These are phyloP conservation scores for Cryptosula pallasiana DNA, from an alignment of 2,888 invertebrate species.

Conservation along the genomic window DNA sequence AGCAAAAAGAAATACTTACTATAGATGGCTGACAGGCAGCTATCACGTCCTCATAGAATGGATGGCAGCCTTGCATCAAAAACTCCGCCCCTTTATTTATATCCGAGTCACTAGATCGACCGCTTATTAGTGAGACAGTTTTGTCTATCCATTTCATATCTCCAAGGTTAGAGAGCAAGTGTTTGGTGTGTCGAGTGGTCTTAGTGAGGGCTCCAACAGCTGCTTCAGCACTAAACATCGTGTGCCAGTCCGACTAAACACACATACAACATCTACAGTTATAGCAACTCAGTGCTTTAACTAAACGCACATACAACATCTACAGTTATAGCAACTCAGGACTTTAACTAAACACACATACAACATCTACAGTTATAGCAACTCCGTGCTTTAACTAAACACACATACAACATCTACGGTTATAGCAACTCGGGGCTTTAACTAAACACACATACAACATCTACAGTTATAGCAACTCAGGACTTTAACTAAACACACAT, in stretches of 20 bases:
- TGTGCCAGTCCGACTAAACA: conserved; percentile 7
- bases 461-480: no score
- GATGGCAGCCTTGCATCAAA: conserved; percentile 45
- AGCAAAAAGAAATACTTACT: no score
- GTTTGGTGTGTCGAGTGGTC: conserved; percentile 17
- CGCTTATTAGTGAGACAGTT: conserved; percentile 23
- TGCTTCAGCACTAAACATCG: background rate
- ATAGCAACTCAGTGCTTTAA: no score
- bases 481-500: no score
- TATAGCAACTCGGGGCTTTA: no score
- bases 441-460: no score
- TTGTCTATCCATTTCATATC: conserved; percentile 24
- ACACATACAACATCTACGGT: background rate
- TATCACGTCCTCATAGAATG: conserved; percentile 46
- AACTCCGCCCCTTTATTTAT: conserved; percentile 38
- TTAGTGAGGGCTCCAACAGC: conserved; percentile 19
- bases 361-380: no score
- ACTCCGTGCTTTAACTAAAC: no score
- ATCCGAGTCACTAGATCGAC: conserved; percentile 24
- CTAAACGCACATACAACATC: background rate
- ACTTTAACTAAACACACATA: background rate
- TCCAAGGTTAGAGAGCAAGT: conserved; percentile 6
- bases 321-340: no score
- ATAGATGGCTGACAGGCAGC: conserved; percentile 33
- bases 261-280: background rate